These are phyloP conservation scores for Callospermophilus lateralis DNA, from an alignment of 2,113 vertebrate genomes.

Conservation along the genomic window DNA sequence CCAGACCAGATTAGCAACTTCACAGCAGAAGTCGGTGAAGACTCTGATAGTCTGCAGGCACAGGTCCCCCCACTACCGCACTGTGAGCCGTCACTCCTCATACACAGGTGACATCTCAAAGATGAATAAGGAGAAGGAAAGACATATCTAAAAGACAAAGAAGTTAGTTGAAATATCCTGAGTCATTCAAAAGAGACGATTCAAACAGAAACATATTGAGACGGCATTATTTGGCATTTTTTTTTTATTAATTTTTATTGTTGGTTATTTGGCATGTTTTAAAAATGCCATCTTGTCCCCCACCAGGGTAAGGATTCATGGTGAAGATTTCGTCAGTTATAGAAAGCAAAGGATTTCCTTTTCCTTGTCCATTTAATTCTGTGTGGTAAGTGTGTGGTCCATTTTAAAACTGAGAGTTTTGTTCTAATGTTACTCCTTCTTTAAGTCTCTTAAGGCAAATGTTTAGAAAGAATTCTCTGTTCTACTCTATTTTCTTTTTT, in stretches of 20 bases:
- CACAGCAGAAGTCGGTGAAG: background rate
- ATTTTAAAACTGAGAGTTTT: background rate
- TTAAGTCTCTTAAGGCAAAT: background rate
- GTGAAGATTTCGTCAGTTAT: background rate
- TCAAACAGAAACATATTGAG: background rate
- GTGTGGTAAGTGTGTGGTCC: background rate
- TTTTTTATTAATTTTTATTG: no score
- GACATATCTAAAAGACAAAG: background rate
- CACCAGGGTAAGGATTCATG: background rate
- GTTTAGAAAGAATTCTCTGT: background rate
- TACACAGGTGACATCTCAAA: background rate
- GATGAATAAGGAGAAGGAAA: background rate
- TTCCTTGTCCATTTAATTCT: background rate
- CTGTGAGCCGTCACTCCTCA: background rate
- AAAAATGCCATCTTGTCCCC: background rate
- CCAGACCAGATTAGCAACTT: background rate
- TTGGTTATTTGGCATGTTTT: constrained; percentile 6
- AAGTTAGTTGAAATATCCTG: background rate
- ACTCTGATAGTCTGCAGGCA: background rate
- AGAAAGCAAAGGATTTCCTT: background rate
- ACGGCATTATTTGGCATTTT: background rate
- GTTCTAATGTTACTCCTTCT: background rate
- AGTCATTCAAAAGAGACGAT: background rate
- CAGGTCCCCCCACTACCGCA: background rate
- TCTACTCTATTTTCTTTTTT: background rate